A percentile compares a stretch with the other conserved stretches of the same genome.
Conservation (phyloP, 2,888 invertebrate genomes). For the Tipula helvola region DNA sequence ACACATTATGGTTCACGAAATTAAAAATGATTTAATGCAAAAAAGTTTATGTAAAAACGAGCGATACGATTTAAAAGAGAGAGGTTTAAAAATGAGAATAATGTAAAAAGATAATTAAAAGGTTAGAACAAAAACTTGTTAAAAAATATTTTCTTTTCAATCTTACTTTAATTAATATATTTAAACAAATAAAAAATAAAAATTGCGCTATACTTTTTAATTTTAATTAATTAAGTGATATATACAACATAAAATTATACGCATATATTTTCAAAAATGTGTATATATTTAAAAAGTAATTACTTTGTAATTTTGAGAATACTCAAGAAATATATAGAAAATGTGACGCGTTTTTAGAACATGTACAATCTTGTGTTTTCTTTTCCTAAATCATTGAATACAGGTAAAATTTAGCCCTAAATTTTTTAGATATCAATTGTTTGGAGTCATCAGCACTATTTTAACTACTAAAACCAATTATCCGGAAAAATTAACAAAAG, state of each 20-base stretch:
- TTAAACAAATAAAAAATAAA: neutral
- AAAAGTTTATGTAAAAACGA: neutral
- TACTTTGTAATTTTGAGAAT: constrained; percentile 6
- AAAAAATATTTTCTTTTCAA: constrained; percentile 10
- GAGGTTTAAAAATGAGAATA: neutral
- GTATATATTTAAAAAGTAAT: neutral
- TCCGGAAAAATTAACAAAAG: too few relatives aligned
- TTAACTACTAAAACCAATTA: too few relatives aligned
- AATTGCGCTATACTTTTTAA: neutral
- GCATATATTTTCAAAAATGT: neutral
- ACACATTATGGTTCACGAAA: neutral
- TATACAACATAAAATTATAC: neutral
- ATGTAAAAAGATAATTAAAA: neutral
- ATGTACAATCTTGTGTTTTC: neutral
- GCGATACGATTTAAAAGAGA: constrained; percentile 9
- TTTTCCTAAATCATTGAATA: neutral
- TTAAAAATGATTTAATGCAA: neutral
- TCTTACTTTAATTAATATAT: constrained; percentile 12
- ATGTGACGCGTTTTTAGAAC: neutral
- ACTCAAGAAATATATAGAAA: neutral
- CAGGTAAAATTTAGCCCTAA: too few relatives aligned
- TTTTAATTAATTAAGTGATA: neutral
- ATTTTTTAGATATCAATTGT: too few relatives aligned
- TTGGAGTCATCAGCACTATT: too few relatives aligned
- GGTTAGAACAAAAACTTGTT: constrained; percentile 8